These are phyloP conservation scores for Lophotis ruficrista DNA, from an alignment of 2,113 vertebrate genomes.

Conservation along the genomic window DNA sequence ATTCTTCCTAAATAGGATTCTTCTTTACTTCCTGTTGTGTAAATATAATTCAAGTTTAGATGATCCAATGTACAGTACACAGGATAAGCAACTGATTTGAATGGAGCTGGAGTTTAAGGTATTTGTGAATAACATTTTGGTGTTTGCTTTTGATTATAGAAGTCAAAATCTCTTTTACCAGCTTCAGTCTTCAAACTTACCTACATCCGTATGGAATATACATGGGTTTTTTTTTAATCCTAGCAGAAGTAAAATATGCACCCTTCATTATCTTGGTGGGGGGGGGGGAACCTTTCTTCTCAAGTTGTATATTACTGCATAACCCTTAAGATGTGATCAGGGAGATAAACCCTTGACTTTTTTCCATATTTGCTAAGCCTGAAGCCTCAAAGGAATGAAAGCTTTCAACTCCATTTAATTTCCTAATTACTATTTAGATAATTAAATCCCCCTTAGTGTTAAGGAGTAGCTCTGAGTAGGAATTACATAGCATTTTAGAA, in stretches of 20 bases:
- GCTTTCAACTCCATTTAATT: constrained; percentile 36
- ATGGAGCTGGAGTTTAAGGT: not conserved
- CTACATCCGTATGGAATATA: not conserved
- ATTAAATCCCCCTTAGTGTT: constrained; percentile 2
- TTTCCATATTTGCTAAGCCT: not conserved
- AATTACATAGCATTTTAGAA: not conserved
- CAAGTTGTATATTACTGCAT: not conserved
- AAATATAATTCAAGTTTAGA: not conserved
- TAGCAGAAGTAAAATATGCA: not conserved
- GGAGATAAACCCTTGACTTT: not conserved
- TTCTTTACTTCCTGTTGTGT: not conserved
- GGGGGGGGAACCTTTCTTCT: not conserved
- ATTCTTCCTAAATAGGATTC: not conserved
- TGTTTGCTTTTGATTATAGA: not conserved
- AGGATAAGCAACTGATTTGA: not conserved
- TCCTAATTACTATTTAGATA: constrained; percentile 44
- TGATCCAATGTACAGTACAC: not conserved
- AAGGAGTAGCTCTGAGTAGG: not conserved
- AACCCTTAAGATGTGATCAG: not conserved
- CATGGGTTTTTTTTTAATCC: not conserved
- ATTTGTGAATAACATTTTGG: not conserved
- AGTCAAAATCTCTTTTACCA: not conserved
- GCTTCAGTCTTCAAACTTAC: not conserved
- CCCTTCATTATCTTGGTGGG: not conserved
- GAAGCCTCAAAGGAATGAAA: not conserved